Evolutionary conservation across 2,888 invertebrate species (phyloP).

Genomic region (Podabrus alpinus): DNA sequence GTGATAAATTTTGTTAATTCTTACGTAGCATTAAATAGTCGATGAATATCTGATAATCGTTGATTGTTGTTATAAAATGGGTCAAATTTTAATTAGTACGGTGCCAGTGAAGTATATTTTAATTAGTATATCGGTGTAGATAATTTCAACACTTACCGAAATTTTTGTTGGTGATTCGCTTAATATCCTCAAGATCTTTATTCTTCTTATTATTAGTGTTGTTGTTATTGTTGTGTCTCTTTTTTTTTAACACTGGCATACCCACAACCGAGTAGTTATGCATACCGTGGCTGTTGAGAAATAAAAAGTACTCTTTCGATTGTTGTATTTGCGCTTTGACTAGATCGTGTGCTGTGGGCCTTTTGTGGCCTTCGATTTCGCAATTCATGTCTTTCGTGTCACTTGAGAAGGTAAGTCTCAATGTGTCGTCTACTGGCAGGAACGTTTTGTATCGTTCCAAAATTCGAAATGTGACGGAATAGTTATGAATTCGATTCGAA

Average conservation of each 20-base stretch:
- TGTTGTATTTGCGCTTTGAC: conserved; percentile 62
- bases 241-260: conserved; percentile 57
- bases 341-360: conserved; percentile 46
- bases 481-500: conserved; percentile 61
- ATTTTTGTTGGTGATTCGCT: conserved; percentile 44
- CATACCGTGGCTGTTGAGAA: conserved; percentile 62
- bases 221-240: conserved; percentile 42
- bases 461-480: conserved; percentile 70
- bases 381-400: conserved; percentile 47
- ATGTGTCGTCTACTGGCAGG: conserved; percentile 54
- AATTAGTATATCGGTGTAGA: background rate
- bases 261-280: conserved; percentile 63
- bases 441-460: conserved; percentile 65
- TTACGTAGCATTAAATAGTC: background rate
- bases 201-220: conserved; percentile 39
- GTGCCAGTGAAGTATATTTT: conserved; percentile 7
- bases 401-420: conserved; percentile 60
- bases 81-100: conserved; percentile 10
- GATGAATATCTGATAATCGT: background rate
- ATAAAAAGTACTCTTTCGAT: conserved; percentile 64
- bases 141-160: conserved; percentile 47
- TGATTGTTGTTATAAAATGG: conserved; percentile 6
- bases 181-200: conserved; percentile 40
- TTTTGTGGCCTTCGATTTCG: conserved; percentile 44
- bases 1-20: background rate